Evolutionary conservation across 2,888 invertebrate genomes (phyloP), one percentile per base, ranked within the genome.

Genomic region (Drosophila stalkeri): DNA sequence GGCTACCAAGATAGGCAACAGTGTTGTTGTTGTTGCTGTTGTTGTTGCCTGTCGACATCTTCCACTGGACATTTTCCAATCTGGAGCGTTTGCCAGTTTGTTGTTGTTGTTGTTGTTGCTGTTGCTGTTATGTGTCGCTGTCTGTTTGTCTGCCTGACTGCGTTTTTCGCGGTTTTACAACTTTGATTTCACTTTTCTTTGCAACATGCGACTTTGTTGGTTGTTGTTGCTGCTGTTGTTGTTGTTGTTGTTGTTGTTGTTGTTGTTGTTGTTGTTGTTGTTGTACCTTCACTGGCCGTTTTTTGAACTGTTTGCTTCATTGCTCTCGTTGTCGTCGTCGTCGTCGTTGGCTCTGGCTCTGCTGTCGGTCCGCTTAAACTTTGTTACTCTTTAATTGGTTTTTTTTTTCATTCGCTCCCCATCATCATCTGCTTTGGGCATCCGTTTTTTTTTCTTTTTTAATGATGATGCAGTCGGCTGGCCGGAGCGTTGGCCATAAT

Each of bases 101-200:
- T 59, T 71, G 69, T 44, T 64, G 71, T 11, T 35, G 35, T 57
- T 71, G 69, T 33, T 64, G 72, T 20, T 70, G 59, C 39, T 75
- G 73, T 69, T 63, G 74, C 76, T 73, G 80, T 85, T 89, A 89
- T 86, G 77, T 80, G 86, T 89, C 73, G 69, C 71, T 76, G 72
- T 77, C 86, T 68, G 86, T 75, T 79, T 87, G 76, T 75, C 81
- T 79, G 82, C 66, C 79, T 86, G 81, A 86, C 85, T 86, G 85
- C 85, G 85, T 88, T 86, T 86, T 90, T 86, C 89, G 87, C 85
- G 90, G 84, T 88, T 87, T 90, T 86, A 89, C 82, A 87, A 90
- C 86, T 87, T 87, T 87, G 86, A 87, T 87, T 87, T 87, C 90
- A 87, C 86, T 87, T 87, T 87, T 87, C 86, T 90, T 87, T 90